Conservation (phyloP, 2,113 vertebrate genomes). For the Monopterus albus region DNA sequence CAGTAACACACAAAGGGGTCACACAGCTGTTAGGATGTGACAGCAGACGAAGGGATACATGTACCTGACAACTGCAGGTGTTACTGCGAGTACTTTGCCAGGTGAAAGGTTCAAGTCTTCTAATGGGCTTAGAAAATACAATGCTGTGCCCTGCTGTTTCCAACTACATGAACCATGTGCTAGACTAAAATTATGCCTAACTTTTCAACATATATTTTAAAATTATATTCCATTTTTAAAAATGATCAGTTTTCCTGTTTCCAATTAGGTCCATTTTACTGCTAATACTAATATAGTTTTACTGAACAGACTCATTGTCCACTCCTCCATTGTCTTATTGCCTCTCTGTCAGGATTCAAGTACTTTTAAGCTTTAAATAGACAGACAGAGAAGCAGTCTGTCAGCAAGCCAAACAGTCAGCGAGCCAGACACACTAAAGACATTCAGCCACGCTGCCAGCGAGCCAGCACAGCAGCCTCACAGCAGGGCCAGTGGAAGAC, state of each 20-base stretch:
- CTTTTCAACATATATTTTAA: background rate
- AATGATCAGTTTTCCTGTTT: background rate
- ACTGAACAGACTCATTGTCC: too few species aligned
- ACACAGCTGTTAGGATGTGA: background rate
- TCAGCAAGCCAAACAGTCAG: conserved; percentile 19
- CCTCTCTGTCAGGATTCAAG: background rate
- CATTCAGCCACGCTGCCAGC: background rate
- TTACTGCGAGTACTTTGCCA: too few species aligned
- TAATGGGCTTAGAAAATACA: background rate
- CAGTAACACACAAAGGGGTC: background rate
- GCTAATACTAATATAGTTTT: background rate
- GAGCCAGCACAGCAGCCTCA: conserved; percentile 12
- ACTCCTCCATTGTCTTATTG: background rate
- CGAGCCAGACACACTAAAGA: conserved; percentile 7
- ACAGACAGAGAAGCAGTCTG: background rate
- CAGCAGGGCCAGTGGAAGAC: background rate
- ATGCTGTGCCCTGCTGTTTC: background rate
- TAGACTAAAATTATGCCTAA: too few species aligned
- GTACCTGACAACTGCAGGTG: background rate
- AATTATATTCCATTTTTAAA: background rate
- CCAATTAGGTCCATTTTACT: background rate
- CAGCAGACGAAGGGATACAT: background rate
- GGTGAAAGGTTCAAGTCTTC: background rate
- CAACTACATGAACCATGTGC: background rate
- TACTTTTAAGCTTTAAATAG: conserved; percentile 21